Evolutionary conservation across 2,113 vertebrate species (phyloP).

Genomic region (Formicarius rufipectus): DNA sequence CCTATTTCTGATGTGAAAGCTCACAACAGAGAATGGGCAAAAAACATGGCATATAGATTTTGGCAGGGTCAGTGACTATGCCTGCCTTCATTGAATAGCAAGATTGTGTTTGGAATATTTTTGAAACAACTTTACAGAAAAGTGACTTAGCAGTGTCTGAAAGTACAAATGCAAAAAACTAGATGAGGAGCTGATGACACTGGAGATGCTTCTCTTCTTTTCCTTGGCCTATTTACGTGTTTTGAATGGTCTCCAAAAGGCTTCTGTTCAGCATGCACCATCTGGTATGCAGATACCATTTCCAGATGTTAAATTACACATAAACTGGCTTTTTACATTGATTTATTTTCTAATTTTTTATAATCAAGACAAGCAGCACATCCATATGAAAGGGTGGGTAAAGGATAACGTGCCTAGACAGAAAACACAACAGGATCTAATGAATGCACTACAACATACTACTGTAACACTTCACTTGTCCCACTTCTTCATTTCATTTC

Average conservation of each 20-base stretch:
- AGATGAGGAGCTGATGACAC: not conserved
- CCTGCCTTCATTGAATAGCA: not conserved
- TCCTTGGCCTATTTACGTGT: not conserved
- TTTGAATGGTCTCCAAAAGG: slow-evolving; percentile 7
- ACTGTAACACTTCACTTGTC: not conserved
- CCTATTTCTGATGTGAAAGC: not conserved
- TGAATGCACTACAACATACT: not conserved
- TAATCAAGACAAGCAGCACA: not conserved
- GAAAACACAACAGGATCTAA: not conserved
- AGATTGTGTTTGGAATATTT: not conserved
- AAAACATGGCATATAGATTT: not conserved
- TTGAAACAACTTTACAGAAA: not conserved
- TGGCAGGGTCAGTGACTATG: not conserved
- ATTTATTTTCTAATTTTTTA: not conserved
- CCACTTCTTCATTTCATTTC: not conserved
- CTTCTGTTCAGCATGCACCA: not conserved
- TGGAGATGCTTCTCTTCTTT: not conserved
- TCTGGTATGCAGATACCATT: slow-evolving; percentile 6
- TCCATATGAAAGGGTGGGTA: not conserved
- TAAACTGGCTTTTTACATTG: not conserved
- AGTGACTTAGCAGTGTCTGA: not conserved
- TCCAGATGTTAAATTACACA: slow-evolving; percentile 36
- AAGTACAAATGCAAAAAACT: not conserved
- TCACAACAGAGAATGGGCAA: not conserved
- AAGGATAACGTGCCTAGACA: not conserved